Conservation (phyloP, 2,888 invertebrate genomes). For the Euclidia mi region DNA sequence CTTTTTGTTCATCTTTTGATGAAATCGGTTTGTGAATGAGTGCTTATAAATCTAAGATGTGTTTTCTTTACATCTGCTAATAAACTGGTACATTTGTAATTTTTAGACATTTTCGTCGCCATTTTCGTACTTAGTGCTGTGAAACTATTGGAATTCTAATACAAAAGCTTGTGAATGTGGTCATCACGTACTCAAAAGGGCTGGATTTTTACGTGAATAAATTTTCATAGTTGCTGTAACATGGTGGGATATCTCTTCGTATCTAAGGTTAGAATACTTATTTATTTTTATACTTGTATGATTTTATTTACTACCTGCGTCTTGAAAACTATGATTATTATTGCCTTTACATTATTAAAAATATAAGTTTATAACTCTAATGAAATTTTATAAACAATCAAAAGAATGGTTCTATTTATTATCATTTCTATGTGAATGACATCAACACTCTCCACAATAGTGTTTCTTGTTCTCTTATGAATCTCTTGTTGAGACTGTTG, state of each 20-base stretch:
- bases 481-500: too few species aligned
- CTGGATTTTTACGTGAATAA: conserved; percentile 45
- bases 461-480: too few species aligned
- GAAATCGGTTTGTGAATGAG: conserved; percentile 48
- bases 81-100: conserved; percentile 41
- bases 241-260: conserved; percentile 70
- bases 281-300: conserved; percentile 15
- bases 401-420: too few species aligned
- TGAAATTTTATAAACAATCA: too few species aligned
- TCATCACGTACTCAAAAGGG: conserved; percentile 27
- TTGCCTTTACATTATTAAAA: too few species aligned
- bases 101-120: conserved; percentile 65
- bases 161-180: conserved; percentile 43
- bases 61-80: conserved; percentile 29
- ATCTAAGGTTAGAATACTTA: conserved; percentile 60
- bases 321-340: too few species aligned
- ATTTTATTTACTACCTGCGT: too few species aligned
- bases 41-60: conserved; percentile 35
- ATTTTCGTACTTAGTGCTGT: conserved; percentile 68
- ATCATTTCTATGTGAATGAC: too few species aligned
- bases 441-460: too few species aligned
- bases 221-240: conserved; percentile 46
- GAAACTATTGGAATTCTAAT: conserved; percentile 58
- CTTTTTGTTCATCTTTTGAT: conserved; percentile 26
- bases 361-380: too few species aligned